These are phyloP conservation scores for Actinia equina DNA, from an alignment of 64 coral and sea anemone genomes.

Conservation along the genomic window DNA sequence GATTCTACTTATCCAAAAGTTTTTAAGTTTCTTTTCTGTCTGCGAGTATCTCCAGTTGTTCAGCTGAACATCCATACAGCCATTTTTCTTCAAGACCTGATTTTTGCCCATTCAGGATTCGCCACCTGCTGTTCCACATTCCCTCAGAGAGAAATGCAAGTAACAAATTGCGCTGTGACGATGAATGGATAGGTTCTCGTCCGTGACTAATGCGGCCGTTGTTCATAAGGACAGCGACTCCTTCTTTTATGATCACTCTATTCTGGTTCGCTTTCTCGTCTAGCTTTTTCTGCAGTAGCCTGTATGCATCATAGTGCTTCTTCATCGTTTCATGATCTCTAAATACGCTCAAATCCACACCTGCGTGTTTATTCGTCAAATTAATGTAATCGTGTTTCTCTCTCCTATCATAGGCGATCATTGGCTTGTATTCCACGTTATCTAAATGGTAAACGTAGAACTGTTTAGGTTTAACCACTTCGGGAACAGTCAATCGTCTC, in stretches of 20 bases:
- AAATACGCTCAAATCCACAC: not conserved
- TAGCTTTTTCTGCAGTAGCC: slow-evolving; percentile 19
- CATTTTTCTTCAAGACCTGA: slow-evolving; percentile 57
- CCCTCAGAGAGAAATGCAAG: slow-evolving; percentile 19
- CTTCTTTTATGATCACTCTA: slow-evolving; percentile 39
- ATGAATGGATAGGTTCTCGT: slow-evolving; percentile 18
- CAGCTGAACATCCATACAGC: slow-evolving; percentile 50
- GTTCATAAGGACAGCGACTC: slow-evolving; percentile 41
- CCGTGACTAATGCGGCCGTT: slow-evolving; percentile 56
- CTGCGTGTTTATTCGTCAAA: not conserved
- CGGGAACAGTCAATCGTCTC: not conserved
- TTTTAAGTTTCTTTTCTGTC: not conserved
- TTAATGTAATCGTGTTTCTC: not conserved
- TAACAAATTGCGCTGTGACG: slow-evolving; percentile 26
- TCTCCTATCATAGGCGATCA: not conserved
- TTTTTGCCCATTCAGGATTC: slow-evolving; percentile 43
- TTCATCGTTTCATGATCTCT: slow-evolving; percentile 44
- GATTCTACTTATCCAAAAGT: no score
- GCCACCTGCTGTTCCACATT: slow-evolving; percentile 33
- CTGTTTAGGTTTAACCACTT: not conserved
- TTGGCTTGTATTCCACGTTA: not conserved
- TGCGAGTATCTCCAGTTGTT: slow-evolving; percentile 43
- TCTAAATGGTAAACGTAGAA: not conserved
- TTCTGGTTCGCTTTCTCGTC: slow-evolving; percentile 32
- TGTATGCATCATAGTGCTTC: slow-evolving; percentile 40